A percentile compares a stretch with the other conserved stretches of the same genome.
Evolutionary conservation across 2,888 invertebrate species (phyloP).

Genomic region (Alentia gelatinosa): DNA sequence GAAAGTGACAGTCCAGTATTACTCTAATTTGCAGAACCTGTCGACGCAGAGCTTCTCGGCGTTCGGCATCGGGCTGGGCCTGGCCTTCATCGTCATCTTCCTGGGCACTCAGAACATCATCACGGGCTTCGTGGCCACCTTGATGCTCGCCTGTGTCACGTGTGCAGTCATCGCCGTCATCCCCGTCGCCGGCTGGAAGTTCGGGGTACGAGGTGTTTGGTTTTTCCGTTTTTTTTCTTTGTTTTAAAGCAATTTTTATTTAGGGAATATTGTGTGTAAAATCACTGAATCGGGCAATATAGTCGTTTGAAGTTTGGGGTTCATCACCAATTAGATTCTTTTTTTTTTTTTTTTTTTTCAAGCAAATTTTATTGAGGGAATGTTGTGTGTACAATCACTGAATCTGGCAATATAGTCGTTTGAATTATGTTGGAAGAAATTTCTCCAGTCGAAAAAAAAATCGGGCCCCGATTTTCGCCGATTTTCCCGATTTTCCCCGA

Average conservation of each 20-base stretch:
- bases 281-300: background rate
- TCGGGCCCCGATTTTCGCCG: no score
- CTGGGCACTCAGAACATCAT: conserved; percentile 60
- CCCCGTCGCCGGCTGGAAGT: conserved; percentile 63
- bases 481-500: no score
- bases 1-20: no score
- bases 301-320: background rate
- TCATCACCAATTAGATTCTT: background rate
- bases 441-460: no score
- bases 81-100: conserved; percentile 56
- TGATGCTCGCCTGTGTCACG: conserved; percentile 59
- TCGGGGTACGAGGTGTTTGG: conserved; percentile 63
- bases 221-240: background rate
- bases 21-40: conserved; percentile 56
- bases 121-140: conserved; percentile 61
- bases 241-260: background rate
- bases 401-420: no score
- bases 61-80: conserved; percentile 44
- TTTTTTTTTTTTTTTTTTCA: no score
- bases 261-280: background rate
- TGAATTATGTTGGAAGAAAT: no score
- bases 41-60: conserved; percentile 36
- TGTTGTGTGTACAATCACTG: no score
- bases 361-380: no score
- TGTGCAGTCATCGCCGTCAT: conserved; percentile 63